A percentile compares a stretch with the other conserved stretches of the same genome.
Conservation (phyloP, 2,797 vertebrate species). For the Acrocephalus scirpaceus region DNA sequence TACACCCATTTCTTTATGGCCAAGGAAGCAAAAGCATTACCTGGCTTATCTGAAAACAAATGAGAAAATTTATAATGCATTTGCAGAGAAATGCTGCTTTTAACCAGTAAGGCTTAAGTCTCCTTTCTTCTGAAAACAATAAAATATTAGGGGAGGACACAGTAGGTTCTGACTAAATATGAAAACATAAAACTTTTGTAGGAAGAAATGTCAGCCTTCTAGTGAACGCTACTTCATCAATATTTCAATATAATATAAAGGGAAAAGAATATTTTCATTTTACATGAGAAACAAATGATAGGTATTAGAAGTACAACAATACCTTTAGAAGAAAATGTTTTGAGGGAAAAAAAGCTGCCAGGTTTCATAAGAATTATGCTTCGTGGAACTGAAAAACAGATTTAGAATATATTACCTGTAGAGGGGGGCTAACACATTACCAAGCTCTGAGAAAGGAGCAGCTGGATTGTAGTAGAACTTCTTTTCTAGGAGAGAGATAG, state of each 20-base stretch:
- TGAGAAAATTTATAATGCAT: neutral
- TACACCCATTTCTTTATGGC: neutral
- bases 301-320: neutral
- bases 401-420: neutral
- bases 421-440: neutral
- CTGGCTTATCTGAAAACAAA: neutral
- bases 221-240: neutral
- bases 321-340: neutral
- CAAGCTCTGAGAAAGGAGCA: neutral
- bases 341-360: neutral
- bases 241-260: neutral
- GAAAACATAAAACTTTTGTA: neutral
- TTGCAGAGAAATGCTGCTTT: neutral
- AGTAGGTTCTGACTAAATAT: neutral
- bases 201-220: neutral
- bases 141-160: neutral
- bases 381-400: neutral
- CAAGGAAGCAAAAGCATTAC: neutral
- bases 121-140: neutral
- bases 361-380: neutral
- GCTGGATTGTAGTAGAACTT: neutral
- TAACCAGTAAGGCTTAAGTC: neutral
- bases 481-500: neutral
- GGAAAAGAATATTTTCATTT: neutral
- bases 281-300: constrained; percentile 9